These are phyloP conservation scores for Sarcophaga peregrina DNA, from an alignment of 1,140 invertebrate genomes.

Conservation along the genomic window DNA sequence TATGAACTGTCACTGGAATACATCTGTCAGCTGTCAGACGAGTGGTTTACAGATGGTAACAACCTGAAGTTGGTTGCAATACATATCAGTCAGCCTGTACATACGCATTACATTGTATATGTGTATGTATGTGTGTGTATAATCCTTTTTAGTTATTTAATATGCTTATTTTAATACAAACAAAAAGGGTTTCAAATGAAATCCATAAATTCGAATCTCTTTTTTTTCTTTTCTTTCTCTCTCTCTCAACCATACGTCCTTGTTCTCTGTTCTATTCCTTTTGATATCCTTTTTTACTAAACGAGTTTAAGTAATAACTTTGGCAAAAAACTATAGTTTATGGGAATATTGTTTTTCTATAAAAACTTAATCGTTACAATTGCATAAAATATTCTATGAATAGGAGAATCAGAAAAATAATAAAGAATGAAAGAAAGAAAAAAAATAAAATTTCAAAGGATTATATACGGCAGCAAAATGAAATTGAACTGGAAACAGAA, in stretches of 20 bases:
- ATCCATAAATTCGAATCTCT: background rate
- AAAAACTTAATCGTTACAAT: background rate
- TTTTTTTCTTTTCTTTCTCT: background rate
- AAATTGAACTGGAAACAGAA: too few species aligned
- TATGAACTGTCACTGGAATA: too few species aligned
- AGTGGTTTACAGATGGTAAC: too few species aligned
- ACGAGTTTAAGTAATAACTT: background rate
- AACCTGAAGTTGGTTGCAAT: too few species aligned
- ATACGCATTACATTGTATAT: too few species aligned
- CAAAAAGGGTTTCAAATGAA: background rate
- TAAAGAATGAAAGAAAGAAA: background rate
- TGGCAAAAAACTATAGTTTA: background rate
- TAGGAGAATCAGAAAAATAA: background rate
- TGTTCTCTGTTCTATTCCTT: too few species aligned
- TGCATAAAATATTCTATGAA: background rate
- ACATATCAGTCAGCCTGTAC: too few species aligned
- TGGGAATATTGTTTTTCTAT: slow-evolving; percentile 6
- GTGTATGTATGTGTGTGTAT: background rate
- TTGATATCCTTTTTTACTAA: too few species aligned
- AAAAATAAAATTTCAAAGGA: background rate
- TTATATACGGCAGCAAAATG: background rate
- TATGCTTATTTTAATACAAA: background rate
- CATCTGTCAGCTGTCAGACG: too few species aligned
- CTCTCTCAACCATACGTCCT: too few species aligned
- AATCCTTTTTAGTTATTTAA: background rate